Conservation (phyloP, 2,113 vertebrate genomes). For the Gambusia affinis region DNA sequence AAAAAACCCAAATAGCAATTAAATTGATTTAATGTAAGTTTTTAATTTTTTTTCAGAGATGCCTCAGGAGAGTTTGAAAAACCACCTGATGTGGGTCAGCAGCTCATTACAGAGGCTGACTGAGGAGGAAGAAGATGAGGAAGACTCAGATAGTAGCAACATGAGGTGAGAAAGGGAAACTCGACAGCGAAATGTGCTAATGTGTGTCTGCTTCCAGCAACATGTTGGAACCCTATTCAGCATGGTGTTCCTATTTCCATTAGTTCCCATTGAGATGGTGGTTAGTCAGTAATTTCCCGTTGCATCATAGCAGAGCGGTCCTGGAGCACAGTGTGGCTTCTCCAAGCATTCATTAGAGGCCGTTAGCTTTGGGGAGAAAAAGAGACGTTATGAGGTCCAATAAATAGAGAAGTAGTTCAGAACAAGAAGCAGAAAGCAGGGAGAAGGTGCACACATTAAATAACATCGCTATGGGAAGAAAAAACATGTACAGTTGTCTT, state of each 20-base stretch:
- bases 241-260: conserved; percentile 52
- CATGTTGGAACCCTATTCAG: conserved; percentile 27
- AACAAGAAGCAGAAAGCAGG: conserved; percentile 5
- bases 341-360: conserved; percentile 64
- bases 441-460: neutral
- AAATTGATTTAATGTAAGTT: conserved; percentile 21
- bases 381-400: conserved; percentile 26
- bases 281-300: conserved; percentile 60
- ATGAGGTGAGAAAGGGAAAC: conserved; percentile 55
- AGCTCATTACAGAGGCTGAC: conserved; percentile 78
- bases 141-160: conserved; percentile 28
- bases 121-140: conserved; percentile 69
- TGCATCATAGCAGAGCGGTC: conserved; percentile 47
- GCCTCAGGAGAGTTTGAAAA: conserved; percentile 72
- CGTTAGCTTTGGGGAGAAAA: conserved; percentile 40
- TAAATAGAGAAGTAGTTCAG: conserved; percentile 19
- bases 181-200: conserved; percentile 31
- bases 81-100: conserved; percentile 81
- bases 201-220: conserved; percentile 38
- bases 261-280: conserved; percentile 53
- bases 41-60: conserved; percentile 77
- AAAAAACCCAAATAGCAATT: conserved; percentile 7
- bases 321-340: conserved; percentile 41
- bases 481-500: conserved; percentile 4
- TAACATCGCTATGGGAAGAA: conserved; percentile 8